A percentile compares a stretch with the other conserved stretches of the same genome.
Conservation (phyloP, 2,113 vertebrate species). For the Nycticryphes semicollaris region DNA sequence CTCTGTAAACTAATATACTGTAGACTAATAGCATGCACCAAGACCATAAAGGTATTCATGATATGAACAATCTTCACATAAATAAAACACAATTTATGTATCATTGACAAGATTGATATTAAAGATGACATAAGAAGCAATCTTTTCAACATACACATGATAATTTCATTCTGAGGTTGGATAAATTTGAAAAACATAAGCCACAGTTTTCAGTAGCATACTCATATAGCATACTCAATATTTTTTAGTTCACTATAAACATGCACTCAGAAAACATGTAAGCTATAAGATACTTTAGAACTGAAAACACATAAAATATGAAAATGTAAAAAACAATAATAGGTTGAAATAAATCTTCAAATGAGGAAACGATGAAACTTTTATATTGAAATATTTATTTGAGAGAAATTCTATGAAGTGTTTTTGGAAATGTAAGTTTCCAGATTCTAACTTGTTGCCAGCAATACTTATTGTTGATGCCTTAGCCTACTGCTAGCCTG, state of each 20-base stretch:
- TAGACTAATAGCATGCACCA: not conserved
- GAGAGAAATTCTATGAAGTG: not conserved
- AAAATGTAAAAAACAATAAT: not conserved
- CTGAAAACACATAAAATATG: not conserved
- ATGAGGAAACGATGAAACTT: not conserved
- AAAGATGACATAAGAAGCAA: not conserved
- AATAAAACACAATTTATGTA: not conserved
- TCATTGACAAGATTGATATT: not conserved
- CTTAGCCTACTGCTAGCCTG: not conserved
- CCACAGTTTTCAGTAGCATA: not conserved
- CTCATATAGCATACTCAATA: not conserved
- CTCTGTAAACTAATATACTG: not conserved
- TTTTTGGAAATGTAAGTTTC: not conserved
- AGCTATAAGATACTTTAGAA: not conserved
- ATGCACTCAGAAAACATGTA: not conserved
- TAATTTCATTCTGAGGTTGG: not conserved
- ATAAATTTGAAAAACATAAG: not conserved
- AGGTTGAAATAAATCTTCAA: not conserved
- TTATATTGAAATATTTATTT: not conserved
- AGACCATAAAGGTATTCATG: not conserved
- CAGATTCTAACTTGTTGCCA: not conserved
- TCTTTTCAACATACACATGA: not conserved
- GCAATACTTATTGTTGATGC: not conserved
- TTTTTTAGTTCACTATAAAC: not conserved
- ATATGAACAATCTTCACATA: not conserved